A percentile compares a stretch with the other conserved stretches of the same genome.
Evolutionary conservation across 30 jellyfish, hydroid and myxozoan genomes (phyloP).

Genomic region (Aurelia coerulea): DNA sequence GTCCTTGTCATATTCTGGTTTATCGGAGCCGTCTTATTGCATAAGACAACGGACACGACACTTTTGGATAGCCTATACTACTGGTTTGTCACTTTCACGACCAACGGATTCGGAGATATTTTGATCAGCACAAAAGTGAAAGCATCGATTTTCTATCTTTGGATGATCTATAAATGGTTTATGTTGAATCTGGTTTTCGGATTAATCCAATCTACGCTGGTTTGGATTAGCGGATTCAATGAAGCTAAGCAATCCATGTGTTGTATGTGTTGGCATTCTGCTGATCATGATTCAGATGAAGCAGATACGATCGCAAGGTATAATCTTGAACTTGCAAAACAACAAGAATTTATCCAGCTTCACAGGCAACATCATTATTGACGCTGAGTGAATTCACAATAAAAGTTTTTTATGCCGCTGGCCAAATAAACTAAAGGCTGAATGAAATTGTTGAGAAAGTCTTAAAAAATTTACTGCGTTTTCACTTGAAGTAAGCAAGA

Average conservation of each 20-base stretch:
- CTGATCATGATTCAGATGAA: conserved; percentile 27
- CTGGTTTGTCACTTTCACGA: conserved; percentile 74
- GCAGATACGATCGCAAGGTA: conserved; percentile 63
- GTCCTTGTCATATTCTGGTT: conserved; percentile 57
- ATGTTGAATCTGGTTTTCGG: conserved; percentile 64
- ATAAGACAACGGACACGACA: conserved; percentile 45
- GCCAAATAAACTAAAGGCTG: too few relatives aligned
- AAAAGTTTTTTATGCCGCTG: too few relatives aligned
- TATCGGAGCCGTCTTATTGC: conserved; percentile 37
- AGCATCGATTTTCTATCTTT: conserved; percentile 9
- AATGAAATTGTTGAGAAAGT: too few relatives aligned
- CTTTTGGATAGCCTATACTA: conserved; percentile 58
- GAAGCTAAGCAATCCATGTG: conserved; percentile 67
- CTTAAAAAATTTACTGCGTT: too few relatives aligned
- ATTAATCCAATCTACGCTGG: conserved; percentile 53
- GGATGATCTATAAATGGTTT: conserved; percentile 70
- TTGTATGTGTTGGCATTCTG: conserved; percentile 70
- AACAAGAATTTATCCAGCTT: conserved; percentile 42
- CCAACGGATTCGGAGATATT: conserved; percentile 75
- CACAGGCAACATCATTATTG: conserved; percentile 21
- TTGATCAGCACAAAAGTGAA: conserved; percentile 12
- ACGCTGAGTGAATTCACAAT: too few relatives aligned
- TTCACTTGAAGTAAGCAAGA: too few relatives aligned
- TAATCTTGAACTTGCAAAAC: conserved; percentile 57
- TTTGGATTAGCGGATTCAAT: conserved; percentile 62